Evolutionary conservation across 1,140 invertebrate genomes (phyloP), one percentile per base, ranked within the genome.

Genomic region (Euglossa dilemma): DNA sequence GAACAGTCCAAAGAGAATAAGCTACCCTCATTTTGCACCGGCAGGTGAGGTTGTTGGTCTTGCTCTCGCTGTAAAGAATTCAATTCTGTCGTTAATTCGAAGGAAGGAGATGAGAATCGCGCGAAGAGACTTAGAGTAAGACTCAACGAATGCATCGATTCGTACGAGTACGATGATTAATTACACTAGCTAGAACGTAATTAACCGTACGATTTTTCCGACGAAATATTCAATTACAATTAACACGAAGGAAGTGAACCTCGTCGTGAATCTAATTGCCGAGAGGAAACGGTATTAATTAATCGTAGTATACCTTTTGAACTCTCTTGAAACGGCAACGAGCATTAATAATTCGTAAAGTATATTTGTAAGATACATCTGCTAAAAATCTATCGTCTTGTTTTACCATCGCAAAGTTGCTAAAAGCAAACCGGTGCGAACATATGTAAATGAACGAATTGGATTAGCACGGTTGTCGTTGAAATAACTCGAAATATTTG

Each of bases 21-120:
- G 73, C 70, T 89, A 83, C 90, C 90, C 81, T 91, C 93, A 93
- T 93, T 87, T 91, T 92, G 88, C 71, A 76, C 77, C 67, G 82
- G 82, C 73, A 54, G 52, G 50, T 63, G 59, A 67, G 45, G 56
- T 79, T 71, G 59, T 67, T 74, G 43, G 56, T 45, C 28, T 64
- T 64, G 36, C 18, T 56, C 50, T 86, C 64, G 61, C 90, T 91
- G 83, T 14, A 87, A 91, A 61, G 2, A 43, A 70, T 66, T 45
- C 50, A 23, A 12, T 73, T 2, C 23, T 12, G n/a, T 70, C 47
- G 52, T 70, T 23, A 80, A 61, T 4, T 36, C 11, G 6, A 2
- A 16, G 1, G 4, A 59, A 25, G 7, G 6, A 20, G 12, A 28
- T 20, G 11, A 57, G 14, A 50, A 20, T 64, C 6, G 11, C n/a